Percentiles rank a stretch among this genome's conserved stretches.
Conservation (phyloP, 2,797 vertebrate species). For the Atherinosoma microstoma region DNA sequence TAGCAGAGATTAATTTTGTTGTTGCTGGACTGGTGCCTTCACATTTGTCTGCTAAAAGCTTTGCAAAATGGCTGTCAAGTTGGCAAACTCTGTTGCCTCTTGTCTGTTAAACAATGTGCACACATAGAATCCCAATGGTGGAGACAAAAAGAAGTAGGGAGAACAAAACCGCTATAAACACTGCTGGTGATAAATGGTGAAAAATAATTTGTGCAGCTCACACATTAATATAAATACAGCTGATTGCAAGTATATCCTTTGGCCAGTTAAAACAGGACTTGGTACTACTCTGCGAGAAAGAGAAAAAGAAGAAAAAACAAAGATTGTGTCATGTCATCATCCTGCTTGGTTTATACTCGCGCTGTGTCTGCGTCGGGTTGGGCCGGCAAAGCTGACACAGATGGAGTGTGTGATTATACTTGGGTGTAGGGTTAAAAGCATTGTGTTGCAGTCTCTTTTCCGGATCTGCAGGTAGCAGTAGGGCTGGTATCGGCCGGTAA, state of each 20-base stretch:
- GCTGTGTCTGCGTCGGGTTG: too few species aligned
- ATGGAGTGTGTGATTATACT: too few species aligned
- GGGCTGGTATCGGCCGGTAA: too few species aligned
- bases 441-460: too few species aligned
- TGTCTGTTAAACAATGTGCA: conserved; percentile 16
- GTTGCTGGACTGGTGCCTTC: conserved; percentile 38
- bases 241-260: neutral
- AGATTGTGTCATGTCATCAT: neutral
- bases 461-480: too few species aligned
- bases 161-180: neutral
- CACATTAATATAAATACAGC: neutral
- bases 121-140: conserved; percentile 7
- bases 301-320: neutral
- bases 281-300: neutral
- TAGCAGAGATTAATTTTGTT: conserved; percentile 38
- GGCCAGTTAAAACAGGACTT: neutral
- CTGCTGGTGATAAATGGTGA: conserved; percentile 7
- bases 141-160: conserved; percentile 20
- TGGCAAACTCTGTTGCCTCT: conserved; percentile 35
- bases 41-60: conserved; percentile 36
- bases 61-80: conserved; percentile 44
- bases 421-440: too few species aligned
- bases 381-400: too few species aligned
- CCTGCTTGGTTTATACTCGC: too few species aligned
- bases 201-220: too few species aligned